Conservation (phyloP, 1,140 invertebrate genomes). For the Bactericera cockerelli region DNA sequence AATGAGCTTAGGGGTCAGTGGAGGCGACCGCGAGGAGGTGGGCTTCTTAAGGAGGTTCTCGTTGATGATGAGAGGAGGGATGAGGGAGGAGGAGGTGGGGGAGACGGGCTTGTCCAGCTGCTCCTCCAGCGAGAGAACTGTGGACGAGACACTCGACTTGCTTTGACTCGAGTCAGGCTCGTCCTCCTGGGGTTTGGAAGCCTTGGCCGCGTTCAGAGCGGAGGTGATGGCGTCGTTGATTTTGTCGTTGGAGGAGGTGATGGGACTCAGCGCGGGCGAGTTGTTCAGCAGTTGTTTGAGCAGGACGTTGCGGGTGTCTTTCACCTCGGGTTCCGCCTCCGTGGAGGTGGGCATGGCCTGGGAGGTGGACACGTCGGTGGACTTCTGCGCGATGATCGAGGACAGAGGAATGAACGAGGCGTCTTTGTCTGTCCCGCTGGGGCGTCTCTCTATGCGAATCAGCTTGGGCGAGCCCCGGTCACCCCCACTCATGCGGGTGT, state of each 20-base stretch:
- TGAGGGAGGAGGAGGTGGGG: conserved; percentile 35
- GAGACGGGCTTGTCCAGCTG: conserved; percentile 53
- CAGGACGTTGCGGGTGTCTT: conserved; percentile 75
- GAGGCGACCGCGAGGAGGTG: not conserved
- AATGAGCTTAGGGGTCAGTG: not conserved
- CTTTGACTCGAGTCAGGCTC: conserved; percentile 28
- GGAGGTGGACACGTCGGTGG: conserved; percentile 14
- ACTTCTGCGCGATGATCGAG: conserved; percentile 19
- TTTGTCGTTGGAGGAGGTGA: conserved; percentile 21
- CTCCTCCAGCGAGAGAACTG: conserved; percentile 53
- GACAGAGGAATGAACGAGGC: conserved; percentile 19
- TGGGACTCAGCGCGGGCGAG: conserved; percentile 30
- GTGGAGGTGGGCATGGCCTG: not conserved
- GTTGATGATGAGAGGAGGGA: conserved; percentile 27
- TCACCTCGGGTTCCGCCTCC: not conserved
- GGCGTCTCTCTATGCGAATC: not conserved
- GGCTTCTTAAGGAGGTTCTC: conserved; percentile 15
- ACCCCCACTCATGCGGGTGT: not conserved
- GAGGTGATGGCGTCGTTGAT: not conserved
- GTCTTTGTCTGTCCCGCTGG: not conserved
- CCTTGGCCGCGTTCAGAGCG: conserved; percentile 10
- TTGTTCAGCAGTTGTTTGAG: conserved; percentile 81
- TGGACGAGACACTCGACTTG: conserved; percentile 27
- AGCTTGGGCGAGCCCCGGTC: not conserved
- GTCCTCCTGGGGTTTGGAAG: not conserved